Conservation (phyloP, 2,113 vertebrate genomes). For the Paramormyrops kingsleyae region DNA sequence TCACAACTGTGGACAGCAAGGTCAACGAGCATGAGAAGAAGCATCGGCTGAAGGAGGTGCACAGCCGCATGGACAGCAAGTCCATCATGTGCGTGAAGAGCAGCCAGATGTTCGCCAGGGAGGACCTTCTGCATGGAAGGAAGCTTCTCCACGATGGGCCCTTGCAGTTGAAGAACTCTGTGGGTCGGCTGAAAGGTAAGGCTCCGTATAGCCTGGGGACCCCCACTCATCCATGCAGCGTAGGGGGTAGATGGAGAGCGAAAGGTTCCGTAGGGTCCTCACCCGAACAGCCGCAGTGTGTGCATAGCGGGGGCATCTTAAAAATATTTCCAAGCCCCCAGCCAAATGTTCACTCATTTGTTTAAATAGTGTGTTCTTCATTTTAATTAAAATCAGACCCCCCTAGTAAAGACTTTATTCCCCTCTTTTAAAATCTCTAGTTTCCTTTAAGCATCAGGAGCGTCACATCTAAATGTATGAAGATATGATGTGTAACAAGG, state of each 20-base stretch:
- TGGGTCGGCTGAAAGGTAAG: constrained; percentile 81
- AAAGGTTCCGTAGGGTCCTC: too few species aligned
- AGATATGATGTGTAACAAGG: neutral
- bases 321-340: neutral
- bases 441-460: neutral
- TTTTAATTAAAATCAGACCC: neutral
- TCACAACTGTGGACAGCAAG: constrained; percentile 80
- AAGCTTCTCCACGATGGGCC: constrained; percentile 81
- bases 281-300: neutral
- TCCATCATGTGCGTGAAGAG: constrained; percentile 95
- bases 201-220: neutral
- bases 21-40: constrained; percentile 91
- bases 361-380: neutral
- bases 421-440: neutral
- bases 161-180: constrained; percentile 71
- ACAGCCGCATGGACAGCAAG: constrained; percentile 81
- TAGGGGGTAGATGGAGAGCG: neutral
- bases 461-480: neutral
- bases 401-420: neutral
- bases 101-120: constrained; percentile 88
- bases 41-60: constrained; percentile 77
- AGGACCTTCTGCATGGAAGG: constrained; percentile 80
- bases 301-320: neutral
- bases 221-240: neutral
- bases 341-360: neutral